Base-by-base conservation (phyloP, 2,113 vertebrate species). In the Cebidichthys violaceus region DNA sequence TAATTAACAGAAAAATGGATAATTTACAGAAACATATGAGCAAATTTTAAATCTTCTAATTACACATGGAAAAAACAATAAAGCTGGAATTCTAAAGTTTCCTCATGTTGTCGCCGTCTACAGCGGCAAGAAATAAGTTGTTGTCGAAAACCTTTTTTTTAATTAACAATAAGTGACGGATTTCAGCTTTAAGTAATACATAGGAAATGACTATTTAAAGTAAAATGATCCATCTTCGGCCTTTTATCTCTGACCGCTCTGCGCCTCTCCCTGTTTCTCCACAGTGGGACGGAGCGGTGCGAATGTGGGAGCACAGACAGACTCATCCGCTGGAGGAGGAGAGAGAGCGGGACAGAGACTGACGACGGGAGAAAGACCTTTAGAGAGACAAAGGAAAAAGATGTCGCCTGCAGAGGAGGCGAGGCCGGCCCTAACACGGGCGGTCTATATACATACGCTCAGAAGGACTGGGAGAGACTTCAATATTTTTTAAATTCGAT, bases 231-330 rank as follows among this genome's bases (percentile, higher is more conserved):
- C 20, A 10, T 43, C 17, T 2, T 8, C 27, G n/a, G 1, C 3
- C 22, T 1, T 15, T 35, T 9, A 15, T 3, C 37, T 50, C 47
- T 9, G 7, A 57, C 24, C 24, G 6, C 9, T 17, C 4, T 18
- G 2, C 9, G 62, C 35, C 14, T 52, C 61, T 35, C 31, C 4
- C 10, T 54, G 4, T 78, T 31, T 77, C 20, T 77, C 80, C 62
- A 31, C 68, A 98, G 97, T 98, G 97, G 97, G 97, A 98, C 1
- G 96, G 97, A 54, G 96, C 93, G 6, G 93, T 98, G 59, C 94
- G 95, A 24, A 92, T 97, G 67, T 98, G 97, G 97, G 96, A 97
- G 83, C 96, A 98, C 89, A 91, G 94, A 82, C 96, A 97, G 86
- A 94, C 93, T 1, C 96, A 97, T 72, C 96, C 95, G 55, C 94